These are phyloP conservation scores for Orthochromis malagaraziensis DNA, from an alignment of 2,113 vertebrate genomes.

Conservation along the genomic window DNA sequence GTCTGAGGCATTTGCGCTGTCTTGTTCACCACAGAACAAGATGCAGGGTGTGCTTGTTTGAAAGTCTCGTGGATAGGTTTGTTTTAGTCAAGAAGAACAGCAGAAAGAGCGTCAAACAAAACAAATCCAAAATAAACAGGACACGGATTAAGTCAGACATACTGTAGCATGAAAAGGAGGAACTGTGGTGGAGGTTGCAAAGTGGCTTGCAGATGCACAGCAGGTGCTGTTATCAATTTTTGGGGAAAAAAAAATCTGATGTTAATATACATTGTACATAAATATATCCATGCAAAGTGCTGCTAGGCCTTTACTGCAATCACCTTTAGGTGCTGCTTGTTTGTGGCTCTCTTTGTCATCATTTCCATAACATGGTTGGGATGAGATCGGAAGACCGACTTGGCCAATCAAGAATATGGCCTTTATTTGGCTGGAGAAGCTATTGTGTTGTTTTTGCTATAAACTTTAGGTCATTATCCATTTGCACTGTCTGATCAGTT, in stretches of 20 bases:
- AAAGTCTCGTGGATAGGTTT: background rate
- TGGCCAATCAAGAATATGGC: background rate
- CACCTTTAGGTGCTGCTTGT: background rate
- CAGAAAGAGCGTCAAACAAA: background rate
- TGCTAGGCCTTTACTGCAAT: background rate
- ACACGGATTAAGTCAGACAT: background rate
- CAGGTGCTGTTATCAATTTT: background rate
- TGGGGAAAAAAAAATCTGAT: background rate
- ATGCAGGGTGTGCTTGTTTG: background rate
- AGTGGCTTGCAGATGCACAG: background rate
- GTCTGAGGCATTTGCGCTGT: background rate
- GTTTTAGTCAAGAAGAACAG: background rate
- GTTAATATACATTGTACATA: background rate
- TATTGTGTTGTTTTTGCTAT: background rate
- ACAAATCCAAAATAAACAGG: background rate
- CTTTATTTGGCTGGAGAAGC: background rate
- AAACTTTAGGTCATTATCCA: background rate
- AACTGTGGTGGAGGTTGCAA: background rate
- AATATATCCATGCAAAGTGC: background rate
- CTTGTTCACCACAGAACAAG: background rate
- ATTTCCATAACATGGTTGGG: background rate
- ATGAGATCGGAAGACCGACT: background rate
- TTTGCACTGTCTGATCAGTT: background rate
- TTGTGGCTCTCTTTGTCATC: background rate
- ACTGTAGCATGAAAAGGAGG: background rate